Percentiles rank a stretch among this genome's conserved stretches.
phyloP scores from a whole-genome alignment of 2,797 vertebrate genomes.

The Arrhamphus sclerolepis region DNA sequence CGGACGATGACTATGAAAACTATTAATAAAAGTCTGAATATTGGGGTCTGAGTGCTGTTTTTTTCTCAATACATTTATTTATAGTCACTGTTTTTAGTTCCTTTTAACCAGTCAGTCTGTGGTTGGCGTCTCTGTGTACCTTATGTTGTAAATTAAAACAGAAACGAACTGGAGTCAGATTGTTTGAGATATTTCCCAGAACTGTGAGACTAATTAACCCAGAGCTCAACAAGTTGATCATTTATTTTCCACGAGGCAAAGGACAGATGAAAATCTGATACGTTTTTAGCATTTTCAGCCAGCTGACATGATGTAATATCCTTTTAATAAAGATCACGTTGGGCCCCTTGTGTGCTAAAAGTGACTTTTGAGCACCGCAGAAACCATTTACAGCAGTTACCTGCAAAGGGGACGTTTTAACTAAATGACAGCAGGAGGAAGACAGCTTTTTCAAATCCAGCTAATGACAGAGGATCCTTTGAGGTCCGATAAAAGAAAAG shows the following conservation, averaged over 20 bases:
- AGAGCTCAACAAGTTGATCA: slow-evolving; percentile 33
- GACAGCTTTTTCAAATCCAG: slow-evolving; percentile 25
- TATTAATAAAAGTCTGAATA: too few species aligned
- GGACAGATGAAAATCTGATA: slow-evolving; percentile 10
- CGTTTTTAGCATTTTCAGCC: slow-evolving; percentile 16
- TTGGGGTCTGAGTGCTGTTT: too few species aligned
- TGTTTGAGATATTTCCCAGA: background rate
- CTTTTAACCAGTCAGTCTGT: background rate
- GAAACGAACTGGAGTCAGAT: slow-evolving; percentile 7
- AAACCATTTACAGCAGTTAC: slow-evolving; percentile 27
- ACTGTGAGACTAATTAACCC: slow-evolving; percentile 38
- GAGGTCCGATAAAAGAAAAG: slow-evolving; percentile 50
- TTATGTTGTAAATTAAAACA: slow-evolving; percentile 5
- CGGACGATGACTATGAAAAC: too few species aligned
- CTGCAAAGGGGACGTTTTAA: slow-evolving; percentile 29
- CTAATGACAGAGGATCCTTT: slow-evolving; percentile 50
- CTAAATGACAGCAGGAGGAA: slow-evolving; percentile 39
- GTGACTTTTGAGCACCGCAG: slow-evolving; percentile 12
- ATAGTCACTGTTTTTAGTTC: too few species aligned
- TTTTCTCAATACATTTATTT: too few species aligned
- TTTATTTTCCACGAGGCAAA: slow-evolving; percentile 32
- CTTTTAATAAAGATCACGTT: background rate
- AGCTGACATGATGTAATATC: background rate
- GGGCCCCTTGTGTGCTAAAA: slow-evolving; percentile 8
- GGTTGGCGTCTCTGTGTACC: background rate